Conservation (phyloP, 2,113 vertebrate species). For the Accipiter cooperii region DNA sequence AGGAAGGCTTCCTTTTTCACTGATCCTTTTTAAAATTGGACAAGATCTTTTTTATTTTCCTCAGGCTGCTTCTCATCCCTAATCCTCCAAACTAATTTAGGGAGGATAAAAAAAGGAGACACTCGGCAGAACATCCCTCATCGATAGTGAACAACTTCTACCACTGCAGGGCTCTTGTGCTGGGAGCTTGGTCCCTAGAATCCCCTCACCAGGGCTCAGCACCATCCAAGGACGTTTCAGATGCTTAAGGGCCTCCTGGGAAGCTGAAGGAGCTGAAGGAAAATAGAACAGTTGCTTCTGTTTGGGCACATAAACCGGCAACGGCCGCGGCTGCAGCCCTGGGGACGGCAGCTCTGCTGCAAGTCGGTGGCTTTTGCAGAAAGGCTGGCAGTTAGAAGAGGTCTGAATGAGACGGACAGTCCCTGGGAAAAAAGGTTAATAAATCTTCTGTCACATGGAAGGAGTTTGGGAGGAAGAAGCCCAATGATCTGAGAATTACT, state of each 20-base stretch:
- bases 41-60: background rate
- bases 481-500: background rate
- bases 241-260: background rate
- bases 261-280: background rate
- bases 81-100: background rate
- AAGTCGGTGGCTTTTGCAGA: background rate
- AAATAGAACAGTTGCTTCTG: background rate
- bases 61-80: background rate
- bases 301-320: background rate
- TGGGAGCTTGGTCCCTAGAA: background rate
- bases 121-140: background rate
- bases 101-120: background rate
- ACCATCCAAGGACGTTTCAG: rapidly evolving
- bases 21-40: background rate
- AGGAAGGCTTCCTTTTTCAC: background rate
- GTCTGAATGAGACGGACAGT: background rate
- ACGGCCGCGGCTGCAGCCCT: too few species aligned
- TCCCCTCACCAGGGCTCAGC: background rate
- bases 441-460: background rate
- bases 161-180: background rate
- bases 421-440: background rate
- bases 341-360: background rate
- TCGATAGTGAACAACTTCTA: background rate
- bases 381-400: background rate
- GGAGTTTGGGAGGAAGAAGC: background rate